Evolutionary conservation across 2,113 vertebrate species (phyloP).

Genomic region (Panurus biarmicus): DNA sequence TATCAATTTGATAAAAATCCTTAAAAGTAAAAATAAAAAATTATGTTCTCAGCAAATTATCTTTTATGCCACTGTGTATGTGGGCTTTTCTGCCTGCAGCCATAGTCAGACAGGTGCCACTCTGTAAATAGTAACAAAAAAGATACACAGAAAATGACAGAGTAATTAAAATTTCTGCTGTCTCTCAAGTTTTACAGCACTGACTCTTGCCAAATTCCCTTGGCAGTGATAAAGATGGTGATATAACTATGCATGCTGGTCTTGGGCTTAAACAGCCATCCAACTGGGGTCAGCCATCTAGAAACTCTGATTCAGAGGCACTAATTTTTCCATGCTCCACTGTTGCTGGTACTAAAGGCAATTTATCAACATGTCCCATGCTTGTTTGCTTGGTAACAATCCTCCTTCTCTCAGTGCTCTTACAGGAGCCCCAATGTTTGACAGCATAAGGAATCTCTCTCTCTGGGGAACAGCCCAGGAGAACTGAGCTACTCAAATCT

Average conservation of each 20-base stretch:
- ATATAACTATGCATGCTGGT: neutral
- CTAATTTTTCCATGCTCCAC: neutral
- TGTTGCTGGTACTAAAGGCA: neutral
- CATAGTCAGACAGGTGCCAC: neutral
- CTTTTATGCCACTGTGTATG: neutral
- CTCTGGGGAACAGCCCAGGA: neutral
- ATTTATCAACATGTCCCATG: neutral
- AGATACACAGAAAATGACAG: neutral
- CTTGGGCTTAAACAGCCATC: neutral
- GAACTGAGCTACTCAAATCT: neutral
- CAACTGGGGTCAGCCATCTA: neutral
- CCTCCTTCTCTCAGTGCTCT: neutral
- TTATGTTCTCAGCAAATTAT: neutral
- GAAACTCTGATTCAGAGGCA: neutral
- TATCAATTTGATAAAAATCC: neutral
- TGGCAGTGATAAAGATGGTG: neutral
- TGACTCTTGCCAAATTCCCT: neutral
- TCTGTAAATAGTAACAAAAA: neutral
- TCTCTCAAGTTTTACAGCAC: neutral
- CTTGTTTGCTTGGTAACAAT: neutral
- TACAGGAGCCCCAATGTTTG: neutral
- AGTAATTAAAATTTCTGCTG: neutral
- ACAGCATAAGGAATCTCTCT: neutral
- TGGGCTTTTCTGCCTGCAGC: neutral
- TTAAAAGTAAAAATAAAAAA: neutral